Conservation (phyloP, 37 sponge, comb jelly and placozoan species). For the Eunapius fragilis region DNA sequence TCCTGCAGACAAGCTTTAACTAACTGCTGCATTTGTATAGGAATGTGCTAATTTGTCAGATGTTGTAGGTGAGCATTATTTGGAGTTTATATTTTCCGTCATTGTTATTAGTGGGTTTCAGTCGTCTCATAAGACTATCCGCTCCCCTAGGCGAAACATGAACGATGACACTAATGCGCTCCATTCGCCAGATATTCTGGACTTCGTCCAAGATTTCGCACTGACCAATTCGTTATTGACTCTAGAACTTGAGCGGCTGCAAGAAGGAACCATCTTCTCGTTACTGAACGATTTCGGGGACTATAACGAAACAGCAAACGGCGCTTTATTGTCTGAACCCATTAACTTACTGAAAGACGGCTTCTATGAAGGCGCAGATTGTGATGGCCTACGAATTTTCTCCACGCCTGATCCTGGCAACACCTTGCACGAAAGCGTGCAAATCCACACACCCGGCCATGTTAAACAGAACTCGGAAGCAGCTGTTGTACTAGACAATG, state of each 20-base stretch:
- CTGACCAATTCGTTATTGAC: slow-evolving; percentile 13
- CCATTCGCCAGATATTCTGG: neutral
- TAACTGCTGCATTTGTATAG: neutral
- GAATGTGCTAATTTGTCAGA: neutral
- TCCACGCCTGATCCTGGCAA: too few species aligned
- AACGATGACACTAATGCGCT: neutral
- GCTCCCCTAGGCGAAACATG: neutral
- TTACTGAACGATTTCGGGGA: slow-evolving; percentile 8
- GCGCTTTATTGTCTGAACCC: neutral
- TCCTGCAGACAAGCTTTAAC: neutral
- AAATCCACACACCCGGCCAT: neutral
- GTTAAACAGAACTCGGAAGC: neutral
- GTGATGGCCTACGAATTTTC: neutral
- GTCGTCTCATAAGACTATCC: neutral
- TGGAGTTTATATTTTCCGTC: neutral
- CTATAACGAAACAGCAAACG: neutral
- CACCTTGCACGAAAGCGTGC: neutral
- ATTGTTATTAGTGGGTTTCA: neutral
- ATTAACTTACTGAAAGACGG: neutral
- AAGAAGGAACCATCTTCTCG: slow-evolving; percentile 42
- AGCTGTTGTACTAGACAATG: neutral
- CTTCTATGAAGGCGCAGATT: neutral
- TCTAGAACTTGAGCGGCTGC: slow-evolving; percentile 29
- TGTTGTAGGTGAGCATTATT: neutral
- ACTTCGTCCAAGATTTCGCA: neutral